Conservation (phyloP, 2,888 invertebrate genomes). For the Leucophora obtusa region DNA sequence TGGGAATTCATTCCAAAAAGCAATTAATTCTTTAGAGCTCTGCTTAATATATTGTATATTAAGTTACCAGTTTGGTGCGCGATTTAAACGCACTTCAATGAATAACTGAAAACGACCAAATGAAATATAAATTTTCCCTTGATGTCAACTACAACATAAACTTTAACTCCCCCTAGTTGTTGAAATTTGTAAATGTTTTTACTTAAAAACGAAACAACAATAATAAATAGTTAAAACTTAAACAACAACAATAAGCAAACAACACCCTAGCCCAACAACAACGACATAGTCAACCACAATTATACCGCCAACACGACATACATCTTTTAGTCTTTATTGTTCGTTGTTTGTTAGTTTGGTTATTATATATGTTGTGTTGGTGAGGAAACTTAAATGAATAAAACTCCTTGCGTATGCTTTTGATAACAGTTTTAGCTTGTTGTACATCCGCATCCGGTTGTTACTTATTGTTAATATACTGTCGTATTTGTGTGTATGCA, state of each 20-base stretch:
- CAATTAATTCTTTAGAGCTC: too few species aligned
- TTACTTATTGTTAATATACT: constrained; percentile 45
- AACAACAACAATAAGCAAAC: constrained; percentile 6
- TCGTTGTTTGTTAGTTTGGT: not conserved
- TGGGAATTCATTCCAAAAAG: too few species aligned
- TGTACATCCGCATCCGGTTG: constrained; percentile 65
- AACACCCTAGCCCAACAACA: not conserved
- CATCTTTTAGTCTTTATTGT: not conserved
- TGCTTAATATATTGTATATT: not conserved
- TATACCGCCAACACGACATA: constrained; percentile 47
- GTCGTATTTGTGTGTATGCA: not conserved
- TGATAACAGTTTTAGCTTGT: constrained; percentile 56
- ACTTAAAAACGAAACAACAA: constrained; percentile 28
- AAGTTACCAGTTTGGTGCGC: constrained; percentile 16
- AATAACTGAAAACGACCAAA: constrained; percentile 65
- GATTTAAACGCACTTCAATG: constrained; percentile 51
- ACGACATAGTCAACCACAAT: constrained; percentile 45
- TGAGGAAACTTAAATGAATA: constrained; percentile 45
- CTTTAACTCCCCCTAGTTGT: constrained; percentile 37
- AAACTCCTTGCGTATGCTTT: constrained; percentile 57
- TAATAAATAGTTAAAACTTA: not conserved
- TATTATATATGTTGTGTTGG: constrained; percentile 10
- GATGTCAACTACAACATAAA: constrained; percentile 62
- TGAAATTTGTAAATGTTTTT: constrained; percentile 30
- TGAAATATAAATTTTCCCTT: constrained; percentile 65